Evolutionary conservation across 23 tunicate genomes (phyloP).

Genomic region (Diplosoma virens): DNA sequence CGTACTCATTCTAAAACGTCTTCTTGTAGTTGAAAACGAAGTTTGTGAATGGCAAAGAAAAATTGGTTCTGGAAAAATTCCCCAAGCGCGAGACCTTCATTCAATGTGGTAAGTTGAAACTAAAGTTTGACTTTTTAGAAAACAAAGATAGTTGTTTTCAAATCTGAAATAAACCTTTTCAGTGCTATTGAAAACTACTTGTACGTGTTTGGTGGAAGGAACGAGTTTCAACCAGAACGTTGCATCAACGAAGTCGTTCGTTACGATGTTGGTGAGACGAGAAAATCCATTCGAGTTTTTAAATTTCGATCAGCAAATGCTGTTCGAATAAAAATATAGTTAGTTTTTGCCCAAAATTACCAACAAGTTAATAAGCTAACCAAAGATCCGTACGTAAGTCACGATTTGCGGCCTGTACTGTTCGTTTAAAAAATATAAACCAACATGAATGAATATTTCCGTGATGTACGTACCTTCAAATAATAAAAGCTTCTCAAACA

Average conservation of each 20-base stretch:
- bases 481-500: too few species aligned
- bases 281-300: too few species aligned
- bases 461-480: too few species aligned
- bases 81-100: conserved; percentile 40
- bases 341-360: too few species aligned
- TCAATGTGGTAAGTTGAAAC: conserved; percentile 32
- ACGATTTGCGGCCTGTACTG: too few species aligned
- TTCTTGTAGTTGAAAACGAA: conserved; percentile 14
- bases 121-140: neutral
- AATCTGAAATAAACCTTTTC: neutral
- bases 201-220: conserved; percentile 59
- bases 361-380: too few species aligned
- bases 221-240: conserved; percentile 12
- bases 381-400: too few species aligned
- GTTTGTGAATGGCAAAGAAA: conserved; percentile 28
- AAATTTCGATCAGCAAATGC: neutral
- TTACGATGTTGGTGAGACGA: conserved; percentile 39
- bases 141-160: neutral
- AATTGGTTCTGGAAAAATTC: conserved; percentile 1
- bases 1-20: neutral
- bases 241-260: conserved; percentile 37
- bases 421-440: too few species aligned
- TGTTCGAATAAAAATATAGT: too few species aligned
- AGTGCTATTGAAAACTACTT: conserved; percentile 16
- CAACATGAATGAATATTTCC: too few species aligned